phyloP scores from a whole-genome alignment of 2,888 invertebrate genomes.

The Tipula lateralis region DNA sequence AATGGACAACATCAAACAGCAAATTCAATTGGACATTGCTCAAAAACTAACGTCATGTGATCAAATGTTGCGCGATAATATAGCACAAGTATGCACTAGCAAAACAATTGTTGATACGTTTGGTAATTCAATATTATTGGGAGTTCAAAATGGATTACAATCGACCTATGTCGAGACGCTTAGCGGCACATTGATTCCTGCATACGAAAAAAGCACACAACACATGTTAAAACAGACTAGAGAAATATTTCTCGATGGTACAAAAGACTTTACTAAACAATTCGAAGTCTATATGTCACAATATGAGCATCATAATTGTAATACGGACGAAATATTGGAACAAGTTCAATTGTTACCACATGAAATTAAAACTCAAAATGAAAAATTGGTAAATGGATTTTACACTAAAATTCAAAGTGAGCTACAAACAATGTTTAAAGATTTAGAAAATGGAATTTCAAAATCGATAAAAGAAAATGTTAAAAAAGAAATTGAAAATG shows the following conservation, averaged over 20 bases:
- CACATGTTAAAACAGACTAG: conserved; percentile 87
- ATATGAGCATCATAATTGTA: conserved; percentile 45
- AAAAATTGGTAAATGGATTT: conserved; percentile 19
- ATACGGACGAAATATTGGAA: conserved; percentile 44
- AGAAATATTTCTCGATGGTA: conserved; percentile 80
- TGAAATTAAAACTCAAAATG: conserved; percentile 34
- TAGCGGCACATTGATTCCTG: conserved; percentile 70
- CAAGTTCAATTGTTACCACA: conserved; percentile 44
- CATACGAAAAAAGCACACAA: conserved; percentile 80
- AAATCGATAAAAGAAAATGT: conserved; percentile 46
- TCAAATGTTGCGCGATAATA: conserved; percentile 69
- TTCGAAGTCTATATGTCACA: conserved; percentile 51
- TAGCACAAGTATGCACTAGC: conserved; percentile 72
- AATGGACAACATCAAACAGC: conserved; percentile 67
- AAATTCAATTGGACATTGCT: conserved; percentile 68
- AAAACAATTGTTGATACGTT: conserved; percentile 69
- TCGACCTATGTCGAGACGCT: conserved; percentile 74
- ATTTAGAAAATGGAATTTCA: conserved; percentile 42
- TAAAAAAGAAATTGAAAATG: conserved; percentile 46
- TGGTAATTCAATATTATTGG: conserved; percentile 60
- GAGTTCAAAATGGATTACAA: conserved; percentile 69
- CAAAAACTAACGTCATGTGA: conserved; percentile 70
- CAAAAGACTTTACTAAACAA: conserved; percentile 68
- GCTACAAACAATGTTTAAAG: conserved; percentile 46
- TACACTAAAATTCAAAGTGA: conserved; percentile 41